phyloP scores from a whole-genome alignment of 2,888 invertebrate genomes.

The Drosophila infuscata region DNA sequence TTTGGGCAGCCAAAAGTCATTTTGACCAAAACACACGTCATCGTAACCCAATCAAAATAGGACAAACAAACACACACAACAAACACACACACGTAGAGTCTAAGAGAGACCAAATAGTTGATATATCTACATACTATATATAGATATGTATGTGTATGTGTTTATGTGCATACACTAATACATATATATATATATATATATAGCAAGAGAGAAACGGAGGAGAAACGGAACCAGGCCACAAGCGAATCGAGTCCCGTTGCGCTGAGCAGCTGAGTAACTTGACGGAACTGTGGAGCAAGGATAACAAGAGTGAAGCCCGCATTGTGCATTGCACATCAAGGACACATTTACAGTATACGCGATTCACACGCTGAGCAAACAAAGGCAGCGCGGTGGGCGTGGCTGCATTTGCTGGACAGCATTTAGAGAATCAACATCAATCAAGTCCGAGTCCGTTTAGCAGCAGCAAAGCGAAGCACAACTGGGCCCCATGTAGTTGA shows the following conservation, averaged over 20 bases:
- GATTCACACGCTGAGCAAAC: background rate
- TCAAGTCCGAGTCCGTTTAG: conserved; percentile 40
- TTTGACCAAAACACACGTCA: conserved; percentile 39
- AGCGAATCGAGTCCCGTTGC: conserved; percentile 21
- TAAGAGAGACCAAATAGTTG: conserved; percentile 25
- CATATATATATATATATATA: background rate
- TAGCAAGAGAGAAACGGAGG: background rate
- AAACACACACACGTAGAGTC: conserved; percentile 23
- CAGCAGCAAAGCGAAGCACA: conserved; percentile 13
- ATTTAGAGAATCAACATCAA: conserved; percentile 58
- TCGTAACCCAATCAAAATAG: conserved; percentile 21
- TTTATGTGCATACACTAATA: conserved; percentile 21
- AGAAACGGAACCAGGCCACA: conserved; percentile 47
- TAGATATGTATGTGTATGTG: conserved; percentile 8
- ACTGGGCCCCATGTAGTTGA: conserved; percentile 31
- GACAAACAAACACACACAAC: conserved; percentile 27
- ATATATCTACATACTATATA: conserved; percentile 1
- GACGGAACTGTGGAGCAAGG: conserved; percentile 1
- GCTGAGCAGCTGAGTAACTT: background rate
- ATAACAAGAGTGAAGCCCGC: conserved; percentile 4
- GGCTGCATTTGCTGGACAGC: conserved; percentile 16
- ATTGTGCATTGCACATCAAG: conserved; percentile 7
- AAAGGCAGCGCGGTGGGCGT: conserved; percentile 36
- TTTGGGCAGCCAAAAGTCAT: conserved; percentile 33
- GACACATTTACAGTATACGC: conserved; percentile 20